Evolutionary conservation across 2,888 invertebrate species (phyloP).

Genomic region (Bugula neritina): DNA sequence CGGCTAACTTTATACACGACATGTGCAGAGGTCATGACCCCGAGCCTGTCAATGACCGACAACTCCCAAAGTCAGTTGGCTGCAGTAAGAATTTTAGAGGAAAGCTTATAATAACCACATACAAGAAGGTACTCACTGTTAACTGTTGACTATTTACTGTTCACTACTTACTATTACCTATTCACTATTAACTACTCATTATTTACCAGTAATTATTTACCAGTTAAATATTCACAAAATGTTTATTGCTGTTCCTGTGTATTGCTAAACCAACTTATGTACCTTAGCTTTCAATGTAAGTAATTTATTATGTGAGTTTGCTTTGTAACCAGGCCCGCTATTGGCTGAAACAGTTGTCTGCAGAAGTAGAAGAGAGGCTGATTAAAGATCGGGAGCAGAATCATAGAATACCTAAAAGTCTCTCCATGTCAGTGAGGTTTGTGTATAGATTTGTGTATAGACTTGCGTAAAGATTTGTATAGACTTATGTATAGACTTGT

Average conservation of each 20-base stretch:
- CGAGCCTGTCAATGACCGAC: conserved; percentile 77
- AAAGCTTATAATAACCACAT: conserved; percentile 29
- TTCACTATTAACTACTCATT: too few species aligned
- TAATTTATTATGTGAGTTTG: too few species aligned
- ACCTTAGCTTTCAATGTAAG: too few species aligned
- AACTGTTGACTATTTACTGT: not conserved
- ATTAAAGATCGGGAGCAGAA: conserved; percentile 62
- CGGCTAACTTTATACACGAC: conserved; percentile 5
- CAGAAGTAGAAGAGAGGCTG: conserved; percentile 76
- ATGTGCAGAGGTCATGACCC: conserved; percentile 68
- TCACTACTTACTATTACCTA: not conserved
- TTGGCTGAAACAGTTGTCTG: conserved; percentile 75
- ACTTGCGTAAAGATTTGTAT: too few species aligned
- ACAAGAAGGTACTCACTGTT: conserved; percentile 13
- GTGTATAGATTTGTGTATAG: not conserved
- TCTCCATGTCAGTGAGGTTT: not conserved
- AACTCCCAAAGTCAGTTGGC: conserved; percentile 86
- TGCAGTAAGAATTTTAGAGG: conserved; percentile 89
- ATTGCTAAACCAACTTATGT: too few species aligned
- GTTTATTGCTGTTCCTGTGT: too few species aligned
- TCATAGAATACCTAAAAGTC: not conserved
- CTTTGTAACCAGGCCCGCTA: conserved; percentile 55
- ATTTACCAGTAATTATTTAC: too few species aligned
- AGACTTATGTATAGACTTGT: too few species aligned
- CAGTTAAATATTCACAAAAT: too few species aligned